Conservation (phyloP, 2,888 invertebrate genomes). For the Mellilla xanthometata region DNA sequence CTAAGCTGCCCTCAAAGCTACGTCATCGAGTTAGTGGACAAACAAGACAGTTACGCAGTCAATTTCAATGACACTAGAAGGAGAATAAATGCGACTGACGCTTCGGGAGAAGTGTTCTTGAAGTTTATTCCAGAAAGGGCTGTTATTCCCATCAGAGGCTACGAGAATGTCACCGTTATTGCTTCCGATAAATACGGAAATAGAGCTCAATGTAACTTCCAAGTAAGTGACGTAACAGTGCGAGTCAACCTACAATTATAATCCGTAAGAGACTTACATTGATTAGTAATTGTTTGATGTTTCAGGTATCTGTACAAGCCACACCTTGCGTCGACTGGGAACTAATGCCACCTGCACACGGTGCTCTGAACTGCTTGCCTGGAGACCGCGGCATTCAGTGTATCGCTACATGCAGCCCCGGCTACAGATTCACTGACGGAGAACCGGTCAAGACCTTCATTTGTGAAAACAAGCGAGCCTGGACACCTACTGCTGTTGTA, state of each 20-base stretch:
- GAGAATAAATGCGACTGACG: conserved; percentile 92
- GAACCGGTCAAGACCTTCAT: conserved; percentile 93
- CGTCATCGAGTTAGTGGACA: conserved; percentile 94
- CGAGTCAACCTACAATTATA: too few relatives aligned
- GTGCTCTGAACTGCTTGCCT: conserved; percentile 92
- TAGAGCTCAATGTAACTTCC: conserved; percentile 95
- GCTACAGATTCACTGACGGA: conserved; percentile 95
- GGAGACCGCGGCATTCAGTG: conserved; percentile 93
- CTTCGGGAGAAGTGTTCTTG: conserved; percentile 93
- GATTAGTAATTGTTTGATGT: too few relatives aligned
- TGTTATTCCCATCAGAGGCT: conserved; percentile 92
- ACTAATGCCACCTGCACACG: conserved; percentile 93
- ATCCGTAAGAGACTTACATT: too few relatives aligned
- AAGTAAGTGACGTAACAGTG: too few relatives aligned
- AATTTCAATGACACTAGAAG: conserved; percentile 95
- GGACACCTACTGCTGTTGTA: conserved; percentile 94
- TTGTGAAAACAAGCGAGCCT: conserved; percentile 90
- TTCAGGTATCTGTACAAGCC: conserved; percentile 92
- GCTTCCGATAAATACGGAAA: conserved; percentile 95
- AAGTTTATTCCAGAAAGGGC: conserved; percentile 92
- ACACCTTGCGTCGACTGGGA: conserved; percentile 98
- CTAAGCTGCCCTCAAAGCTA: conserved; percentile 96
- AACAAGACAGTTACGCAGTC: conserved; percentile 94
- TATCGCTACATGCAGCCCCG: conserved; percentile 94
- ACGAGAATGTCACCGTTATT: conserved; percentile 95